These are phyloP conservation scores for Pentamera pediparva DNA, from an alignment of 53 echinoderm and acorn worm genomes.

Conservation along the genomic window DNA sequence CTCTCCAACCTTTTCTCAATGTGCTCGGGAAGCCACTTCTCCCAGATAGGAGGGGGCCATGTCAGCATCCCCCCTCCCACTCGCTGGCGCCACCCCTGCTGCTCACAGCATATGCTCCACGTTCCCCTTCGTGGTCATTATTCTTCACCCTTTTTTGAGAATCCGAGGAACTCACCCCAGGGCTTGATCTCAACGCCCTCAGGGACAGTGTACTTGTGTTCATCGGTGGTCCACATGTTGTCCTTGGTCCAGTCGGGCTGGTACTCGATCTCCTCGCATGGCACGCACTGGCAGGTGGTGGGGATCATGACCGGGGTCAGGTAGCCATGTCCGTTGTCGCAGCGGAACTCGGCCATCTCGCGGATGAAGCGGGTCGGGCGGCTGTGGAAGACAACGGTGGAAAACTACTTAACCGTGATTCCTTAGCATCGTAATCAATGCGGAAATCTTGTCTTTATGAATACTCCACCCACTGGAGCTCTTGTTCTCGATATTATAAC, in stretches of 20 bases:
- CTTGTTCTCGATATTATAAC: no score
- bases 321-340: constrained; percentile 76
- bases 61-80: no score
- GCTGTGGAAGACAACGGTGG: constrained; percentile 51
- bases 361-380: constrained; percentile 69
- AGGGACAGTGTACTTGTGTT: constrained; percentile 37
- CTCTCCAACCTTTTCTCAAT: no score
- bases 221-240: constrained; percentile 44
- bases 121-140: not conserved
- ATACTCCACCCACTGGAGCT: no score
- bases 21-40: no score
- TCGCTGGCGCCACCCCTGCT: no score
- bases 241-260: constrained; percentile 57
- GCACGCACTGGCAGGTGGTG: constrained; percentile 77
- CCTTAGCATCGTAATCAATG: no score
- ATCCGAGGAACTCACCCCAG: constrained; percentile 83
- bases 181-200: constrained; percentile 26
- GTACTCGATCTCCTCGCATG: constrained; percentile 75
- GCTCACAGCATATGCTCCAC: no score
- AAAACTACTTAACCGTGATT: no score
- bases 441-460: no score
- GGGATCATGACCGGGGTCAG: constrained; percentile 60
- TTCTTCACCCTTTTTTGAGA: not conserved
- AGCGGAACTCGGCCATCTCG: constrained; percentile 82
- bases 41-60: no score